phyloP scores from a whole-genome alignment of 2,888 invertebrate species.

The Drosophila algonquin region DNA sequence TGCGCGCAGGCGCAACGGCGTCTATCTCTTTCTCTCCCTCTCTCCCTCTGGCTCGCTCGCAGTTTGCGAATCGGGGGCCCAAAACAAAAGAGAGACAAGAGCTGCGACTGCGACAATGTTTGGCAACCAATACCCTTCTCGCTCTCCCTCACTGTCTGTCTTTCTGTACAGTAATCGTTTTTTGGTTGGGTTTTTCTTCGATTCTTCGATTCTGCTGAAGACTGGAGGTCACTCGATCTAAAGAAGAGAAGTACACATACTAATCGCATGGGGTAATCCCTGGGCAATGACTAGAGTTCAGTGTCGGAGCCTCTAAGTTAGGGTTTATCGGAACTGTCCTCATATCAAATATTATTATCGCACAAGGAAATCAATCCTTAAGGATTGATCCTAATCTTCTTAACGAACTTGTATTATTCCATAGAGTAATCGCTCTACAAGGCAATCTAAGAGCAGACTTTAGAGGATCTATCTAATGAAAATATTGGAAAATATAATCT shows the following conservation, averaged over 20 bases:
- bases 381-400: too few relatives aligned
- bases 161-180: conserved; percentile 20
- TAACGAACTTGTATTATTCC: too few relatives aligned
- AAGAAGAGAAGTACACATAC: too few relatives aligned
- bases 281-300: too few relatives aligned
- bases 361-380: too few relatives aligned
- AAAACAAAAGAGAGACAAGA: conserved; percentile 60
- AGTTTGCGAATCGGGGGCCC: conserved; percentile 69
- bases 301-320: too few relatives aligned
- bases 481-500: too few relatives aligned
- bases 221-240: conserved; percentile 26
- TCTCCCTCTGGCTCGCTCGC: conserved; percentile 9
- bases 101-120: conserved; percentile 35
- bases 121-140: conserved; percentile 26
- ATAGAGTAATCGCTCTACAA: too few relatives aligned
- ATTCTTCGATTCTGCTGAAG: conserved; percentile 60
- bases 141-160: background rate
- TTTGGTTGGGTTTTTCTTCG: conserved; percentile 28
- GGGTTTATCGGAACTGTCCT: too few relatives aligned
- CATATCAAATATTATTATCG: too few relatives aligned
- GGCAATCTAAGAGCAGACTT: too few relatives aligned
- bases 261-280: background rate
- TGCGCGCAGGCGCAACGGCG: conserved; percentile 65
- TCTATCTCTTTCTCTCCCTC: conserved; percentile 18
- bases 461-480: too few relatives aligned